Conservation (phyloP, 2,797 vertebrate species). For the Hoplostethus mediterraneus region DNA sequence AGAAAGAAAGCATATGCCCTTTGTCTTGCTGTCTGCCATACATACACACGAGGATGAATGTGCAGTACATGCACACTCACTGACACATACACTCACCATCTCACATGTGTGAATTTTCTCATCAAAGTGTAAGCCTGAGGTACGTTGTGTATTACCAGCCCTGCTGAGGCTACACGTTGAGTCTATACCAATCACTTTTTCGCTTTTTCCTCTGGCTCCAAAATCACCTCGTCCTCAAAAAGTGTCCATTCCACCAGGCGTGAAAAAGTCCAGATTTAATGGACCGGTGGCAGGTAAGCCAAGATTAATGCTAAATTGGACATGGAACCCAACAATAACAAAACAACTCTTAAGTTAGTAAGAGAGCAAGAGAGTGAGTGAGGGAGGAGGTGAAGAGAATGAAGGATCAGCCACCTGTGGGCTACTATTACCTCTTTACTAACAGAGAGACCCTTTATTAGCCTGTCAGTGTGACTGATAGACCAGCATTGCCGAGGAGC, state of each 20-base stretch:
- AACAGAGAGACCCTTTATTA: constrained; percentile 63
- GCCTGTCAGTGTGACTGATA: constrained; percentile 68
- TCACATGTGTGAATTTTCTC: constrained; percentile 16
- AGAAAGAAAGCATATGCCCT: not conserved
- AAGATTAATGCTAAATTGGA: constrained; percentile 40
- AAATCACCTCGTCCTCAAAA: constrained; percentile 4
- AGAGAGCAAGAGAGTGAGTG: constrained; percentile 8
- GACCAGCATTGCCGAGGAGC: constrained; percentile 44
- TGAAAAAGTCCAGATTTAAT: constrained; percentile 36
- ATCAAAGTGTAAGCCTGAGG: constrained; percentile 33
- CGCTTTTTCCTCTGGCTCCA: constrained; percentile 21
- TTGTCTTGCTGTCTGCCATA: not conserved
- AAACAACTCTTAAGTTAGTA: constrained; percentile 28
- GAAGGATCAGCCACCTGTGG: constrained; percentile 51
- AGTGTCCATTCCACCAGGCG: constrained; percentile 4
- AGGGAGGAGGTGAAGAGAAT: constrained; percentile 31
- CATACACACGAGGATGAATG: not conserved
- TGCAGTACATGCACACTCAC: not conserved
- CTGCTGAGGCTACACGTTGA: constrained; percentile 27
- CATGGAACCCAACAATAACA: constrained; percentile 31
- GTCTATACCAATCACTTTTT: constrained; percentile 28
- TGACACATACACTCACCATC: not conserved
- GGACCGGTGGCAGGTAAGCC: constrained; percentile 19
- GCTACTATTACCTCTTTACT: constrained; percentile 49
- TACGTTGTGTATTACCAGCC: constrained; percentile 37